Conservation (phyloP, 2,113 vertebrate species). For the Catharus minimus region DNA sequence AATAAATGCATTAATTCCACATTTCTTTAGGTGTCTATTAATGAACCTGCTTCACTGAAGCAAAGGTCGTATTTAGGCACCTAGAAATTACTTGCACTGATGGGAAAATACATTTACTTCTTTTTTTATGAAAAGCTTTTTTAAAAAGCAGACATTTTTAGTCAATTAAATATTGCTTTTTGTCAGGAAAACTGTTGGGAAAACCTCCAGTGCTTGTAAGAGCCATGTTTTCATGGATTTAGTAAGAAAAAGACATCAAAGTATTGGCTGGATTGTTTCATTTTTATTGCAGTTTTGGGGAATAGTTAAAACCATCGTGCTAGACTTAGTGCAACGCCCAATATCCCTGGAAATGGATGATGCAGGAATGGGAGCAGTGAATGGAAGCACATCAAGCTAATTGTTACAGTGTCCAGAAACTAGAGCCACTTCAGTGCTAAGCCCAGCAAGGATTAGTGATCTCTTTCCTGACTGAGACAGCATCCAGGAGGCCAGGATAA, state of each 20-base stretch:
- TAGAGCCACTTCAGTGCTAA: neutral
- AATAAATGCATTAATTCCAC: constrained; percentile 11
- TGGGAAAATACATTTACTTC: neutral
- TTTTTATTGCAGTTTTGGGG: neutral
- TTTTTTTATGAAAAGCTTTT: neutral
- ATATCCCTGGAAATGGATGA: neutral
- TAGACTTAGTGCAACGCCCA: neutral
- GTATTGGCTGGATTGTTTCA: neutral
- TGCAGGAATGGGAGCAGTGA: neutral
- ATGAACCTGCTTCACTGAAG: neutral
- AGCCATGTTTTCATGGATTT: constrained; percentile 18
- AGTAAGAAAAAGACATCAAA: constrained; percentile 32
- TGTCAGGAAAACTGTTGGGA: neutral
- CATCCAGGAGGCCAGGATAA: neutral
- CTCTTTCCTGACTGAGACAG: neutral
- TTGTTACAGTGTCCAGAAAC: neutral
- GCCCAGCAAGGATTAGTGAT: neutral
- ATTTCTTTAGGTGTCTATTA: constrained; percentile 1
- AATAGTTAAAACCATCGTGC: neutral
- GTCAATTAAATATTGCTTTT: constrained; percentile 15
- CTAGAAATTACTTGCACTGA: neutral
- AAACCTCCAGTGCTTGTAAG: neutral
- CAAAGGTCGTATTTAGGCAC: neutral
- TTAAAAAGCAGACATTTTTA: neutral
- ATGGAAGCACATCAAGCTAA: neutral